Conservation (phyloP, 2,797 vertebrate genomes). For the Valencia hispanica region DNA sequence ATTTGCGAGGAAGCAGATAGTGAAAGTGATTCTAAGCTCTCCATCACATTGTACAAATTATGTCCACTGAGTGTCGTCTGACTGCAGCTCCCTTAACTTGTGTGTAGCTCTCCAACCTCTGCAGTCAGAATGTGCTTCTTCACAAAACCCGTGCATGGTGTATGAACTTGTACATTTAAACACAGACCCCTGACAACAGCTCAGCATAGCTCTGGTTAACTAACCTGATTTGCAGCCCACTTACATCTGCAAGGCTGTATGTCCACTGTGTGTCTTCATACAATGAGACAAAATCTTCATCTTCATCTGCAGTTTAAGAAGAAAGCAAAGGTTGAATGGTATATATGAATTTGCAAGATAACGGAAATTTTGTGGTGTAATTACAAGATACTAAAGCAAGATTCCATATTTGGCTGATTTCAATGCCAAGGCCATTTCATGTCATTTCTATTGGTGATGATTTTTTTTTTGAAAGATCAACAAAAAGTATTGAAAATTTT, state of each 20-base stretch:
- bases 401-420: neutral
- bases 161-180: neutral
- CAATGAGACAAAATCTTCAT: neutral
- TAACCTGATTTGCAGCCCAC: neutral
- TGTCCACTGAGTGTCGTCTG: neutral
- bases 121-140: neutral
- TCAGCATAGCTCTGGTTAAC: neutral
- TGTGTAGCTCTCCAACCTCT: neutral
- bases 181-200: neutral
- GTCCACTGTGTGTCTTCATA: neutral
- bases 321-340: neutral
- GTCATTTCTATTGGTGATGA: neutral
- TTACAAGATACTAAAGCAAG: neutral
- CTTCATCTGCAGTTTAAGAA: neutral
- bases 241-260: neutral
- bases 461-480: neutral
- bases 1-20: conserved; percentile 8
- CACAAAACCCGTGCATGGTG: neutral
- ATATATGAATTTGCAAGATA: neutral
- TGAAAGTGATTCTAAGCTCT: neutral
- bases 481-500: neutral
- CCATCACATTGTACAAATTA: neutral
- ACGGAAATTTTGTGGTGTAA: neutral
- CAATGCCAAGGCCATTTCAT: neutral
- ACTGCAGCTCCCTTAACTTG: neutral